Base-by-base conservation (phyloP, 2,888 invertebrate species). In the Brachypalpus laphriformis region DNA sequence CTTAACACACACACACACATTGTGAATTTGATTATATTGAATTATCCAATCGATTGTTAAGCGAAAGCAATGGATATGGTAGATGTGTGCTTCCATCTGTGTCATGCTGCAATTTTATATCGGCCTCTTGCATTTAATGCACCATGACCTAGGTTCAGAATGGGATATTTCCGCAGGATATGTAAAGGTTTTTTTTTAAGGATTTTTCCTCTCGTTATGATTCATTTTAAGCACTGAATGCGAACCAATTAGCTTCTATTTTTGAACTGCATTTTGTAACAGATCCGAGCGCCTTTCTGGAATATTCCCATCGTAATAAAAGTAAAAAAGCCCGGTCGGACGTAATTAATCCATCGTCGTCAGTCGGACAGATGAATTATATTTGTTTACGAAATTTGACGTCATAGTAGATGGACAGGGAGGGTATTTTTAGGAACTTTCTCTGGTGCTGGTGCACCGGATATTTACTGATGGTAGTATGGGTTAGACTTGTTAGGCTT, bases 61-160 rank as follows among this genome's bases (percentile, higher is more conserved):
- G 8, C 1, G 22, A 51, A 9, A 9, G 20, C 1, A 8, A 16
- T 8, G 3, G 20, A 1, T 9, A 0, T 3, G 18, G 7, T 9
- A 22, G 20, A 31, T n/a, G 6, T 37, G 11, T 34, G 2, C 9
- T 1, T 59, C 7, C 3, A 14, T 37, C 57, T 57, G 18, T 57
- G 37, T 22, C 40, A 59, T 59, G 59, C 25, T 59, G 40, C 59
- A 59, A 20, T 42, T 22, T 59, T 7, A 9, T n/a, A 37, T 40
- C 2, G 57, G 37, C 22, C 20, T 59, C 57, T 40, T 68, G 47
- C 22, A 49, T 20, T 34, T 40, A 40, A 54, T 25, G 54, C 42
- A 2, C 42, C 68, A 28, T 68, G 54, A 56, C 68, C 68, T 66
- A 51, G 40, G 18, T n/a, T n/a, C n/a, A n/a, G n/a, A n/a, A n/a